phyloP scores from a whole-genome alignment of 2,888 invertebrate genomes.

The Amblyjoppa proteus region DNA sequence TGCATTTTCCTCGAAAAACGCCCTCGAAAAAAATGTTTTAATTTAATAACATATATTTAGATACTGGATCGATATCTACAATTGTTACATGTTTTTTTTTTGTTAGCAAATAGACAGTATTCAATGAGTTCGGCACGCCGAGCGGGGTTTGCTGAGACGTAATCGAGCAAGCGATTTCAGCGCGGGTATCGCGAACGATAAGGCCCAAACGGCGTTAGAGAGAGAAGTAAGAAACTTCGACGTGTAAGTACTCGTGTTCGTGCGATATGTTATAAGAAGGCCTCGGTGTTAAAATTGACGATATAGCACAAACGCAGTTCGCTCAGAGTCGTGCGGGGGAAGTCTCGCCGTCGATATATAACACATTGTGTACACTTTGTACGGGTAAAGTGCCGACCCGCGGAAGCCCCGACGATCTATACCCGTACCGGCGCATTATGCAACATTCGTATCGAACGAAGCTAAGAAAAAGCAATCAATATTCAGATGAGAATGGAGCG shows the following conservation, averaged over 20 bases:
- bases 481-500: neutral
- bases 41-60: neutral
- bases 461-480: neutral
- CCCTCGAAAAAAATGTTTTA: neutral
- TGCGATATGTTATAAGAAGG: neutral
- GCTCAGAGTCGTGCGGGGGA: neutral
- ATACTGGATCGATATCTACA: neutral
- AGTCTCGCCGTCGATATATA: neutral
- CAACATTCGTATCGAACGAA: conserved; percentile 14
- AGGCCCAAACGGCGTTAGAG: neutral
- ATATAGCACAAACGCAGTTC: neutral
- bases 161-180: neutral
- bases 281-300: conserved; percentile 2
- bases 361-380: conserved; percentile 23
- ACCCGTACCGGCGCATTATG: conserved; percentile 9
- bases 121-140: neutral
- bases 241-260: neutral
- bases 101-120: neutral
- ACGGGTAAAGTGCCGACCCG: neutral
- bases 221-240: neutral
- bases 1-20: neutral
- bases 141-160: neutral
- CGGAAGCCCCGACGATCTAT: neutral
- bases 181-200: neutral
- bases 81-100: too few species aligned